Evolutionary conservation across 2,113 vertebrate species (phyloP), one percentile per base, ranked within the genome.

Genomic region (Mastomys coucha): DNA sequence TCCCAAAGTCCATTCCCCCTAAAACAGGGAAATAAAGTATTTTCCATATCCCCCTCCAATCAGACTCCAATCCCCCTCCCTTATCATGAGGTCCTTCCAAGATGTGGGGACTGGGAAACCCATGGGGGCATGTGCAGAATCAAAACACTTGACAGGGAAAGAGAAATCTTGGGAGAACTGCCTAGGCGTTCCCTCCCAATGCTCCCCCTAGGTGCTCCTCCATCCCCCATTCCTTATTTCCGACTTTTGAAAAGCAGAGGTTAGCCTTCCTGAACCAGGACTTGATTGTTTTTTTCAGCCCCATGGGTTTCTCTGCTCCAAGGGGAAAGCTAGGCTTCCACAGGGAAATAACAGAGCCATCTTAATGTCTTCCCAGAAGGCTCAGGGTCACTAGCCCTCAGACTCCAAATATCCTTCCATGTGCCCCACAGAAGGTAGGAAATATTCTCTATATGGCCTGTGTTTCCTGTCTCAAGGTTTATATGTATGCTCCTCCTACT

Each of bases 191-290:
- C 60, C 80, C 94, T 63, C 12, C 28, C 1, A 8, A 75, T 82
- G 53, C 49, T 85, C 69, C 96, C 80, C 92, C 28, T 69, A 20
- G n/a, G 72, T 72, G n/a, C 36, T 16, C 58, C 58, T 39, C 31
- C 31, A 12, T 17, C 17, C 6, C 16, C 7, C 28, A 2, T n/a
- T 81, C 42, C 53, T 65, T 42, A 39, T 17, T 56, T 76, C 39
- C 87, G 65, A 42, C 87, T 89, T 95, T 86, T 60, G 22, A 53
- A 93, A 10, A 51, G 16, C 33, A 91, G 65, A 88, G 17, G 63
- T 69, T 93, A 96, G 63, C 75, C 91, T 96, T 94, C 75, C 60
- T 92, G 70, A 91, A 67, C 82, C 67, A 91, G 16, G 85, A 77
- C 72, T 96, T 97, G 75, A 88, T 7, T 97, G 1, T 93, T 31